A percentile compares a stretch with the other conserved stretches of the same genome.
phyloP scores from a whole-genome alignment of 1,140 invertebrate species.

The Heliothis subflexa region DNA sequence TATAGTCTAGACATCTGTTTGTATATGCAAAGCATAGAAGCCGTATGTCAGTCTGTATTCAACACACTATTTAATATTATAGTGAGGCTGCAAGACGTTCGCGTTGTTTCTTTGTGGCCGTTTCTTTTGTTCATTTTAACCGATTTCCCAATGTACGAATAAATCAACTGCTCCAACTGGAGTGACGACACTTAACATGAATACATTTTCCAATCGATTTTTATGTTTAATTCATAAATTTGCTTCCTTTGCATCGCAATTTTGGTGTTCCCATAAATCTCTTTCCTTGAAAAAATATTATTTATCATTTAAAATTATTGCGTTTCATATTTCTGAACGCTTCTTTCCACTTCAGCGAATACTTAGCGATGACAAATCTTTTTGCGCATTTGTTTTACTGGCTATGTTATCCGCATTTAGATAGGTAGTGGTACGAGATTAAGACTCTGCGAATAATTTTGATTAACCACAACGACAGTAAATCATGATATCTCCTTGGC shows the following conservation, averaged over 20 bases:
- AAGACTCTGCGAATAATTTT: background rate
- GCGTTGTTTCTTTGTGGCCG: background rate
- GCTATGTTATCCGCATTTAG: too few species aligned
- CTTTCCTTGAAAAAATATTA: background rate
- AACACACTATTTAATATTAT: constrained; percentile 10
- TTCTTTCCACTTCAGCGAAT: background rate
- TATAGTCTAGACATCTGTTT: background rate
- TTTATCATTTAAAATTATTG: background rate
- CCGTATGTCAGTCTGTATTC: constrained; percentile 3
- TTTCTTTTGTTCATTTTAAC: constrained; percentile 36
- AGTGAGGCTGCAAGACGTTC: constrained; percentile 15
- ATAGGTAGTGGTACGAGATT: too few species aligned
- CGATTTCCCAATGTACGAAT: constrained; percentile 60
- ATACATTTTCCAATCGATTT: constrained; percentile 60
- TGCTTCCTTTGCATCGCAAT: constrained; percentile 34
- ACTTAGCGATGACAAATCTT: background rate
- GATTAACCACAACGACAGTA: background rate
- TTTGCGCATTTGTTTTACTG: background rate
- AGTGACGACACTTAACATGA: constrained; percentile 57
- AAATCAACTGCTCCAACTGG: constrained; percentile 56
- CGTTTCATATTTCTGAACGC: too few species aligned
- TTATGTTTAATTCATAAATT: constrained; percentile 66
- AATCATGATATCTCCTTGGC: too few species aligned
- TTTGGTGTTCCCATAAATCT: constrained; percentile 7
- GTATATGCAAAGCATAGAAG: background rate